Evolutionary conservation across 2,113 vertebrate species (phyloP), one percentile per base, ranked within the genome.

Genomic region (Neodon shergylaensis): DNA sequence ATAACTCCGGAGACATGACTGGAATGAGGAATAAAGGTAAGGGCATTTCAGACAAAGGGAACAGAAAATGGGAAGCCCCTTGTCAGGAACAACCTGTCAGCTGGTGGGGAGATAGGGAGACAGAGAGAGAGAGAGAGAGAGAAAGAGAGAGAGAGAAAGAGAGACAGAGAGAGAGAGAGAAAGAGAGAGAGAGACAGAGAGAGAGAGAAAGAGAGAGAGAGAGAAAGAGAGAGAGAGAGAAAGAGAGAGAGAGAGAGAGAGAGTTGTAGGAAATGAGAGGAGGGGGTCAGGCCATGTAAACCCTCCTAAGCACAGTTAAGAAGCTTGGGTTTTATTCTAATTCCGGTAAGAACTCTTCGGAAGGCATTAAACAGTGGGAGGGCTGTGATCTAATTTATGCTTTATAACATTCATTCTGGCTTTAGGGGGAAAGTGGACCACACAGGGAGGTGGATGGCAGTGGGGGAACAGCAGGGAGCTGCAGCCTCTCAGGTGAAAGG

Each of bases 241-340:
- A 58, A n/a, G 17, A 88, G 47, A 16, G 66, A 85, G 85, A 66
- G 36, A 7, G 0, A 88, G 52, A 6, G 66, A n/a, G 19, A 89
- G 47, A 17, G 66, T 4, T 63, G 78, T 44, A 85, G 82, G 90
- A 79, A 95, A 96, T 0, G 77, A 86, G 91, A 84, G 76, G 78
- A 54, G 72, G 52, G 93, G 94, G 87, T 95, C 92, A 88, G 88
- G 90, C 63, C 73, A 21, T 87, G 91, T 44, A 95, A 94, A 94
- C 84, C 94, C 95, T 94, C 78, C 49, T 95, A 97, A 98, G 86
- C 92, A 92, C 92, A 93, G 92, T 90, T 97, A 97, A 98, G 97
- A 95, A 96, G 97, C 97, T 96, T 94, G 95, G 94, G 36, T 94
- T 97, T 96, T 94, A 94, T 95, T 95, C 88, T 98, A 97, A 97